Percentiles rank a stretch among this genome's conserved stretches.
These are phyloP conservation scores for Potorous gilbertii DNA, from an alignment of 2,797 vertebrate species.

Conservation along the genomic window DNA sequence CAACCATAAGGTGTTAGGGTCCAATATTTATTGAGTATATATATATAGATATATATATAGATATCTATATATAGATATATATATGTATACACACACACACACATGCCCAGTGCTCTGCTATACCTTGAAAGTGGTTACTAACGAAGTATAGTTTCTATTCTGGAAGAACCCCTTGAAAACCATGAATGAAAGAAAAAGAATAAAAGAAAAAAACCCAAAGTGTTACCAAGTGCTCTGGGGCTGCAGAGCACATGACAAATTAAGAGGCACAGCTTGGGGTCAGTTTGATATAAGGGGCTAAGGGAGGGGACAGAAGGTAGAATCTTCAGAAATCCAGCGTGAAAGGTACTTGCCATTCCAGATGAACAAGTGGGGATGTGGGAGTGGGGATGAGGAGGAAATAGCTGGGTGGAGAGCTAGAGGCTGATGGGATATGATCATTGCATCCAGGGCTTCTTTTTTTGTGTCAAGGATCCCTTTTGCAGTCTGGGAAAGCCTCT, in stretches of 20 bases:
- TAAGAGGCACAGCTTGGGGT: neutral
- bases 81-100: too few relatives aligned
- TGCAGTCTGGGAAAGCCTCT: neutral
- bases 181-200: neutral
- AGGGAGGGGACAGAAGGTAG: neutral
- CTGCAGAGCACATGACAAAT: neutral
- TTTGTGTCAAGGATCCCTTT: neutral
- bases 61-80: too few relatives aligned
- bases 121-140: neutral
- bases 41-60: too few relatives aligned
- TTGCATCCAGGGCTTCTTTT: neutral
- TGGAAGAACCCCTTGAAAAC: neutral
- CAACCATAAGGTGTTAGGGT: neutral
- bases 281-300: neutral
- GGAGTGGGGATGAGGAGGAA: neutral
- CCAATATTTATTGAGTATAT: neutral
- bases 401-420: neutral
- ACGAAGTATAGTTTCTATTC: neutral
- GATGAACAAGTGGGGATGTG: neutral
- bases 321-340: neutral
- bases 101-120: neutral
- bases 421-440: neutral
- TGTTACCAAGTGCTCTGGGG: neutral
- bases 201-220: neutral
- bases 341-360: neutral